phyloP scores from a whole-genome alignment of 1,140 invertebrate genomes.

The Brachionus calyciflorus region DNA sequence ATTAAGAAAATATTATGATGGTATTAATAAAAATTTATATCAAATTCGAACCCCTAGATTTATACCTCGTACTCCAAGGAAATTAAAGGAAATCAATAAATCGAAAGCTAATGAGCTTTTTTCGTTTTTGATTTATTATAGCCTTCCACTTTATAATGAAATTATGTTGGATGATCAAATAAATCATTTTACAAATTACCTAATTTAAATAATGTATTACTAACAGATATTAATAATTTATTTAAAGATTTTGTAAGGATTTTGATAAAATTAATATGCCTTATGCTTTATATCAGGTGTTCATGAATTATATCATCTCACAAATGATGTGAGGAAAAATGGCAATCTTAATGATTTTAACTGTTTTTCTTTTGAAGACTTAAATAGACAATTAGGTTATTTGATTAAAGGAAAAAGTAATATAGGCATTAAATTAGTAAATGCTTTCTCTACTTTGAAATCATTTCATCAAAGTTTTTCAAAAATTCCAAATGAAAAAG shows the following conservation, averaged over 20 bases:
- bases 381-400: neutral
- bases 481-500: neutral
- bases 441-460: neutral
- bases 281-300: neutral
- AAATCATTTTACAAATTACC: neutral
- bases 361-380: neutral
- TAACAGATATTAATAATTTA: neutral
- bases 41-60: neutral
- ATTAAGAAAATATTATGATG: neutral
- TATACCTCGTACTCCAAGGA: neutral
- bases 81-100: neutral
- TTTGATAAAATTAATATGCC: neutral
- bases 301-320: neutral
- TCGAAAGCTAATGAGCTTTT: conserved; percentile 14
- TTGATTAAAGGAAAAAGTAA: neutral
- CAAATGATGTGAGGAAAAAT: neutral
- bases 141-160: neutral
- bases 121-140: neutral
- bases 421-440: neutral
- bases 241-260: conserved; percentile 13
- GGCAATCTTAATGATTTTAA: neutral
- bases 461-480: neutral
- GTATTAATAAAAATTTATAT: neutral
- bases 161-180: neutral
- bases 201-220: neutral